Conservation (phyloP, 1,140 invertebrate species). For the Neuroterus valhalla region DNA sequence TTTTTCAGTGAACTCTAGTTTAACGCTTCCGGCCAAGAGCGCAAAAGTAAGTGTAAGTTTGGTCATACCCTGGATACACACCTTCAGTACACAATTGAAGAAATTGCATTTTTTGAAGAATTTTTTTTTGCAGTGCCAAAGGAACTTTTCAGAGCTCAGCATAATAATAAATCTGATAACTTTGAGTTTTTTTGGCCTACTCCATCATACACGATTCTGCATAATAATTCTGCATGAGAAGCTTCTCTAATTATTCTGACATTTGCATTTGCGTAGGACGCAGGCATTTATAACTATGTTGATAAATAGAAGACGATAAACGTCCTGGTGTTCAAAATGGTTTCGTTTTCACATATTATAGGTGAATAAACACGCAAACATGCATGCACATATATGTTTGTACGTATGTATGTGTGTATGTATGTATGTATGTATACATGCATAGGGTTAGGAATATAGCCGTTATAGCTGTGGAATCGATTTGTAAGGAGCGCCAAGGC, state of each 20-base stretch:
- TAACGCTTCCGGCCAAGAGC: too few relatives aligned
- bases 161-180: too few relatives aligned
- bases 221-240: background rate
- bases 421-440: slow-evolving; percentile 24
- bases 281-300: slow-evolving; percentile 12
- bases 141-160: too few relatives aligned
- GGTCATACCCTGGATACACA: too few relatives aligned
- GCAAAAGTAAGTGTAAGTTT: too few relatives aligned
- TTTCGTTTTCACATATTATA: slow-evolving; percentile 15
- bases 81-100: too few relatives aligned
- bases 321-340: slow-evolving; percentile 13
- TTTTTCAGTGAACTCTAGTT: too few relatives aligned
- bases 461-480: slow-evolving; percentile 64
- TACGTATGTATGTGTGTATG: too few relatives aligned
- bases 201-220: too few relatives aligned
- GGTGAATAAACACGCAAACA: slow-evolving; percentile 5
- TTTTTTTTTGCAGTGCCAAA: too few relatives aligned
- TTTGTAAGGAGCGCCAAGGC: slow-evolving; percentile 71
- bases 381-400: background rate
- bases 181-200: too few relatives aligned
- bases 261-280: background rate
- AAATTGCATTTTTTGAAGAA: too few relatives aligned
- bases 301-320: slow-evolving; percentile 32
- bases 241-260: slow-evolving; percentile 9
- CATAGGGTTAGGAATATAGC: slow-evolving; percentile 50